Base-by-base conservation (phyloP, 2,113 vertebrate genomes). In the Bolborhynchus lineola region DNA sequence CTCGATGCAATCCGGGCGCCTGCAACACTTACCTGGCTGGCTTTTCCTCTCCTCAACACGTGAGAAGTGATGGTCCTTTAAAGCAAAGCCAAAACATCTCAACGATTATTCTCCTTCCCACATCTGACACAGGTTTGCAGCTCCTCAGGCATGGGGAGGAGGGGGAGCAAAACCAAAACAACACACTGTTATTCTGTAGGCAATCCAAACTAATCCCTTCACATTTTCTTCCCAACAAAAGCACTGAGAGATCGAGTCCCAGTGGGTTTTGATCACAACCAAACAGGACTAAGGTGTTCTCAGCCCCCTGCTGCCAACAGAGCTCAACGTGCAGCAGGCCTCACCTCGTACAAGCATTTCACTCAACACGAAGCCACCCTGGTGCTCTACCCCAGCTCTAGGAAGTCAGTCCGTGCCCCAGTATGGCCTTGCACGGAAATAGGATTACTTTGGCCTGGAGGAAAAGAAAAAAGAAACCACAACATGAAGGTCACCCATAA, bases 391-490 rank as follows among this genome's bases (percentile, higher is more conserved):
- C 90, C 74, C 84, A 78, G 75, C 77, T 86, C 86, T 86, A 97
- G 55, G 86, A 78, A 96, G 55, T 4, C 91, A 75, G 50, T 75
- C 77, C 49, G 18, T 71, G 82, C 64, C 69, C 90, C 78, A 63
- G 41, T 5, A 74, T 70, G 81, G 91, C 95, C 93, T 94, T 88
- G 82, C 75, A 88, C 60, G 12, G 89, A 88, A 94, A 96, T 63
- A 97, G 82, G 88, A 94, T 92, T 93, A 92, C 65, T 91, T 80
- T 94, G 86, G 88, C 94, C 95, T 92, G 53, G 86, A 96, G 87
- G 83, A 88, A 90, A 92, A 74, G 95, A 95, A 93, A 71, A 96
- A 95, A 94, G 87, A 95, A 95, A 94, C 96, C 93, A 94, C 93
- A 78, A 91, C 93, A 91, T 67, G 94, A 96, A 93, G 86, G 94